A percentile compares a stretch with the other conserved stretches of the same genome.
Evolutionary conservation across 2,113 vertebrate species (phyloP).

Genomic region (Zootoca vivipara): DNA sequence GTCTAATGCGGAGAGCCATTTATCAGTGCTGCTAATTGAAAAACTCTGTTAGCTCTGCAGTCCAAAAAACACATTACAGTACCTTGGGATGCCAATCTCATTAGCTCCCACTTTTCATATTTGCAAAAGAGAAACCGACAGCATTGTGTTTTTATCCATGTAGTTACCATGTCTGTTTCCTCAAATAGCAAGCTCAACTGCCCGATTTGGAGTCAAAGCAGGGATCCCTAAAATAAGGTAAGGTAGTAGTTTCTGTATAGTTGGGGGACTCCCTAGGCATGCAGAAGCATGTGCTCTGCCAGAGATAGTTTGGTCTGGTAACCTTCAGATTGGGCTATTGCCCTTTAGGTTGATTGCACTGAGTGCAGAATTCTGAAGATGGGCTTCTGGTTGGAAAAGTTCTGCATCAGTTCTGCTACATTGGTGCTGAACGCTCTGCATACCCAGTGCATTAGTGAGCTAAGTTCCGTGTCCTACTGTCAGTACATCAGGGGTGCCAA

Average conservation of each 20-base stretch:
- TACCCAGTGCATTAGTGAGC: no score
- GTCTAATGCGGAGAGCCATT: constrained; percentile 26
- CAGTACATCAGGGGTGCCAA: no score
- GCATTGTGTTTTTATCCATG: neutral
- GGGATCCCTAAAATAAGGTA: neutral
- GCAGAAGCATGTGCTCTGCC: neutral
- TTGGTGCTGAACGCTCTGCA: no score
- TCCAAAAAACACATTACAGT: constrained; percentile 23
- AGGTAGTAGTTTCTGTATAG: neutral
- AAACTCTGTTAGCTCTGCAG: constrained; percentile 23
- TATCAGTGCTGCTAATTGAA: constrained; percentile 42
- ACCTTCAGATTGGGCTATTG: neutral
- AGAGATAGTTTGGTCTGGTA: neutral
- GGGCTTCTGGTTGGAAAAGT: no score
- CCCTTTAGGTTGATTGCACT: no score
- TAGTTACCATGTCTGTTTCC: no score
- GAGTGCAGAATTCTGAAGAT: no score
- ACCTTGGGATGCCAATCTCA: constrained; percentile 29
- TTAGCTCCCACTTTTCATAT: constrained; percentile 6
- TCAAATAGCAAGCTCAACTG: neutral
- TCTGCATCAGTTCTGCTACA: no score
- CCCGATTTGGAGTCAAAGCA: neutral
- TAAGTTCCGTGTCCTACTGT: no score
- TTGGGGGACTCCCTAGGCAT: neutral
- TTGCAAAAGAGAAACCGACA: neutral